Base-by-base conservation (phyloP, 2,888 invertebrate genomes). In the Zygothrica quintamaculata region DNA sequence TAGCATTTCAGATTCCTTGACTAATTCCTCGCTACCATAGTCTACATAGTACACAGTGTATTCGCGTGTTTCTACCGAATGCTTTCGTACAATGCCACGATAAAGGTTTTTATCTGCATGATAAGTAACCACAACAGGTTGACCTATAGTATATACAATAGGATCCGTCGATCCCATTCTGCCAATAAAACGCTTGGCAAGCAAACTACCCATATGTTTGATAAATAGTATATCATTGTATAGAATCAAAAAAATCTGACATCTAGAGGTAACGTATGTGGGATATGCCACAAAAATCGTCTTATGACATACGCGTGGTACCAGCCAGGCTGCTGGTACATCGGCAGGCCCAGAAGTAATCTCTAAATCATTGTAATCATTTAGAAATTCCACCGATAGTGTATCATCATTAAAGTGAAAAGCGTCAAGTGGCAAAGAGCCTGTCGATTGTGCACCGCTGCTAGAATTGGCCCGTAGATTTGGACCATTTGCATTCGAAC, bases 1-100 rank as follows among this genome's bases (percentile, higher is more conserved):
- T 13, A 94, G 92, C 47, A 97, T 80, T 50, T 94, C 92, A 0
- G 91, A 88, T 9, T 92, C 91, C 0, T 91, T 74, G 57, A 95
- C 93, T 0, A n/a, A n/a, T n/a, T 90, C 88, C 89, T 97, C 97
- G 86, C 96, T 97, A 0, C 97, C 97, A 85, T 95, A 97, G 91
- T 97, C 97, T 0, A 97, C 92, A 90, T 96, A 96, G 48, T 93
- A 92, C 0, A 96, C 93, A 1, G 52, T 92, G 66, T 65, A 94
- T 91, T 48, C 86, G 77, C 1, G 90, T 73, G 57, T 5, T 0
- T 46, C n/a, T 1, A 62, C 64, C 2, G 46, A 39, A 2, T 22
- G 11, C 5, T 52, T 48, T 26, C 29, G 29, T 2, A 84, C 77
- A 29, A 74, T 70, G 4, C 94, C 96, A 57, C 97, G 92, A 89